Percentiles rank a stretch among this genome's conserved stretches.
These are phyloP conservation scores for Strigops habroptila DNA, from an alignment of 2,113 vertebrate species.

Conservation along the genomic window DNA sequence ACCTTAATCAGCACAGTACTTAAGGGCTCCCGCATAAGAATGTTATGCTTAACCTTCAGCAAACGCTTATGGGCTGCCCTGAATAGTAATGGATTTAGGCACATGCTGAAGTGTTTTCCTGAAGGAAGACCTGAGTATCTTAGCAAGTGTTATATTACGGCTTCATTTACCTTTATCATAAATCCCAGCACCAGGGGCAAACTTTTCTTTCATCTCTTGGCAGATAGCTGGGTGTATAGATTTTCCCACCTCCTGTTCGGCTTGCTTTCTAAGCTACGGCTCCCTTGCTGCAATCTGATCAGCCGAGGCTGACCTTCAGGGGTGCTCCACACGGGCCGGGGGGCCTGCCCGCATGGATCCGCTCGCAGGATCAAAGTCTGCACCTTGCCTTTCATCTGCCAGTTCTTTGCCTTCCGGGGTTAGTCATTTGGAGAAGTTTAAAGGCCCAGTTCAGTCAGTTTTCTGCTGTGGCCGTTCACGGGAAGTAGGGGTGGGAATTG, in stretches of 20 bases:
- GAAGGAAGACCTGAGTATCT: neutral
- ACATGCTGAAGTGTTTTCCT: constrained; percentile 5
- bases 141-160: neutral
- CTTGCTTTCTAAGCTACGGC: neutral
- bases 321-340: neutral
- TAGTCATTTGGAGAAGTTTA: neutral
- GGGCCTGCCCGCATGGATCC: neutral
- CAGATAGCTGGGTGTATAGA: neutral
- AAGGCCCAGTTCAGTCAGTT: neutral
- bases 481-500: neutral
- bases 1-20: neutral
- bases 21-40: neutral
- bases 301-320: neutral
- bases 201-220: constrained; percentile 7
- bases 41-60: neutral
- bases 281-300: neutral
- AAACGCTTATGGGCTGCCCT: neutral
- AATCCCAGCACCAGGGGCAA: neutral
- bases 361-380: neutral
- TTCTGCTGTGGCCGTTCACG: neutral
- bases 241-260: neutral
- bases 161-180: neutral
- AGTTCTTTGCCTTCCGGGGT: neutral
- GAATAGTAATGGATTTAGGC: constrained; percentile 28
- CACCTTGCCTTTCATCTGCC: constrained; percentile 32